Conservation (phyloP, 2,888 invertebrate genomes). For the Alentia gelatinosa region DNA sequence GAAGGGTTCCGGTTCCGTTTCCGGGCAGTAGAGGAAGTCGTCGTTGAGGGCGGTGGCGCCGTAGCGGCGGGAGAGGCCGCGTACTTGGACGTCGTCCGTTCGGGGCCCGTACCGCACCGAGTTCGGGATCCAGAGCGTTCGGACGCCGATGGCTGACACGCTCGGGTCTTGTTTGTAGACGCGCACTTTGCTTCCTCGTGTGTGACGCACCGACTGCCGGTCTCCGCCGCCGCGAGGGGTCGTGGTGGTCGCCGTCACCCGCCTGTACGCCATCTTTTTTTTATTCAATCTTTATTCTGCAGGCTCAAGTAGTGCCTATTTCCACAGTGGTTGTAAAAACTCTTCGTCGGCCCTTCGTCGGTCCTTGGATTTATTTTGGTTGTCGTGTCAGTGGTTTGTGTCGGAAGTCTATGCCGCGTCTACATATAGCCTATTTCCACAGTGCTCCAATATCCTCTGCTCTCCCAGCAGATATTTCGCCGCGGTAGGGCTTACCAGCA, state of each 20-base stretch:
- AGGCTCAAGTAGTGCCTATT: not conserved
- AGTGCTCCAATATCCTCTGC: too few relatives aligned
- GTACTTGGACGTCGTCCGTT: not conserved
- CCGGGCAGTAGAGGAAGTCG: slow-evolving; percentile 19
- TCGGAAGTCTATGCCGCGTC: too few relatives aligned
- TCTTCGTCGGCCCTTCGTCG: not conserved
- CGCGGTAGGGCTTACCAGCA: too few relatives aligned
- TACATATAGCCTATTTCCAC: too few relatives aligned
- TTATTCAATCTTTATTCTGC: too few relatives aligned
- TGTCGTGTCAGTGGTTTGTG: too few relatives aligned
- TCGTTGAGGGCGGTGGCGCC: not conserved
- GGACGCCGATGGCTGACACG: not conserved
- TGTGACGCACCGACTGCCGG: not conserved
- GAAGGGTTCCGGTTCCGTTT: not conserved
- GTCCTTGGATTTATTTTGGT: too few relatives aligned
- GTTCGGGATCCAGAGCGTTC: not conserved
- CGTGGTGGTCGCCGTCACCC: not conserved
- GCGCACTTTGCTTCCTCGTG: not conserved
- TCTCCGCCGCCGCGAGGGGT: not conserved
- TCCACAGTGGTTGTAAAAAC: not conserved
- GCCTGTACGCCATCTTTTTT: not conserved
- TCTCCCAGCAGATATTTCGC: too few relatives aligned
- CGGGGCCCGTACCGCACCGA: not conserved
- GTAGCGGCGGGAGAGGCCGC: not conserved
- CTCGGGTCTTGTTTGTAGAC: not conserved